Evolutionary conservation across 2,797 vertebrate species (phyloP), one percentile per base, ranked within the genome.

Genomic region (Sarcophilus harrisii): DNA sequence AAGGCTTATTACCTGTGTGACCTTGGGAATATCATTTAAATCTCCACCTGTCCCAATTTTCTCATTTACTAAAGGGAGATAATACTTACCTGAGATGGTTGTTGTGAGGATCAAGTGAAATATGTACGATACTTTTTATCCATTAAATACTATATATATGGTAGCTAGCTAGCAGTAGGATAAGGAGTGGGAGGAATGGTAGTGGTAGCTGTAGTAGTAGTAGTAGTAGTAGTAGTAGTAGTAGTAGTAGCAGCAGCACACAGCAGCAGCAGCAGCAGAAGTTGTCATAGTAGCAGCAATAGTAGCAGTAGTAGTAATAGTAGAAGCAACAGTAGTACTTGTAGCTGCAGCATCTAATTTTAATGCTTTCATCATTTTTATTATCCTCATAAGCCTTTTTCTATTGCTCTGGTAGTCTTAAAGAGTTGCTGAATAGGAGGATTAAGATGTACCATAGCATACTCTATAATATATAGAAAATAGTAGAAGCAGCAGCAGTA

Each of bases 351-450:
- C 24, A 4, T 0, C 58, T 24, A 58, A 58, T 96, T 96, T 91
- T 52, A 94, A 55, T 66, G 38, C 13, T 45, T 81, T 58, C 91
- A 30, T 91, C 11, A 96, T 89, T 94, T 92, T 60, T 1, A 92
- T 92, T 21, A 1, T 38, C 32, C 32, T 81, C 4, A 57, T 94
- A 18, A 90, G 32, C 52, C 91, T 6, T 58, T 94, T 58, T 4
- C 16, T 6, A 60, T n/a, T 18, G 81, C n/a, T 49, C 49, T 81
- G 92, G 95, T 18, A 81, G 95, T 87, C 0, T 0, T 90, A 60
- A 57, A 91, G 90, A 24, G 21, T 58, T 58, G 58, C 21, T 58
- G 58, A 58, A 58, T 58, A 54, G 9, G 52, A 58, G 58, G 18
- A 57, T 16, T 57, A 57, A 57, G 1, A 57, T 57, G 11, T 57